Conservation (phyloP, 30 jellyfish, hydroid and myxozoan genomes). For the Chrysaora quinquecirrha region DNA sequence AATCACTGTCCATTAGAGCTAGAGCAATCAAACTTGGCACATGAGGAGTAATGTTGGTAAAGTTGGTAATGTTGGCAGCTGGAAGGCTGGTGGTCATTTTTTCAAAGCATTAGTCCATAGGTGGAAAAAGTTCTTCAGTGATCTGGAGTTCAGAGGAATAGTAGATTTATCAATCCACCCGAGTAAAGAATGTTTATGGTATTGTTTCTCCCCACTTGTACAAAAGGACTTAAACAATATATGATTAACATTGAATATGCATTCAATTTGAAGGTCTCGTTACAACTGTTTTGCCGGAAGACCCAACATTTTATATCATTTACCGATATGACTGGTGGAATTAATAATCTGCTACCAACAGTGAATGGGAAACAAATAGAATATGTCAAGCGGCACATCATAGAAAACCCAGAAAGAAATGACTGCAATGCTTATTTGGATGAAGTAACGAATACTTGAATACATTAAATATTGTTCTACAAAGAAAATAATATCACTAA, state of each 20-base stretch:
- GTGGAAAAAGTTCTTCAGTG: neutral
- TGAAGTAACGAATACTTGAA: neutral
- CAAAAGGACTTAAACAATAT: neutral
- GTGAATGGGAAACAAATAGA: neutral
- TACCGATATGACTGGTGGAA: neutral
- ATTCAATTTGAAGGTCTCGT: neutral
- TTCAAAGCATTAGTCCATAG: too few species aligned
- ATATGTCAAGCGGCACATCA: neutral
- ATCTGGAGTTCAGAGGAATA: neutral
- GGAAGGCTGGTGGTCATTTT: neutral
- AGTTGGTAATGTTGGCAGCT: neutral
- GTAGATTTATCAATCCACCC: neutral
- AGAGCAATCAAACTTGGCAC: too few species aligned
- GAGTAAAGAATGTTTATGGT: neutral
- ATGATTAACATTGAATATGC: neutral
- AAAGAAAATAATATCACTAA: neutral
- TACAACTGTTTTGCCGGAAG: neutral
- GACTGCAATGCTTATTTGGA: neutral
- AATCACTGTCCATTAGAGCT: too few species aligned
- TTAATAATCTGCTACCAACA: neutral
- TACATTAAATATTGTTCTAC: too few species aligned
- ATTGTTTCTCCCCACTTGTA: neutral
- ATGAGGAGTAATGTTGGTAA: neutral
- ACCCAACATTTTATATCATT: neutral
- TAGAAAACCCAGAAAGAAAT: neutral